Conservation (phyloP, 1,140 invertebrate genomes). For the Asbolus verrucosus region DNA sequence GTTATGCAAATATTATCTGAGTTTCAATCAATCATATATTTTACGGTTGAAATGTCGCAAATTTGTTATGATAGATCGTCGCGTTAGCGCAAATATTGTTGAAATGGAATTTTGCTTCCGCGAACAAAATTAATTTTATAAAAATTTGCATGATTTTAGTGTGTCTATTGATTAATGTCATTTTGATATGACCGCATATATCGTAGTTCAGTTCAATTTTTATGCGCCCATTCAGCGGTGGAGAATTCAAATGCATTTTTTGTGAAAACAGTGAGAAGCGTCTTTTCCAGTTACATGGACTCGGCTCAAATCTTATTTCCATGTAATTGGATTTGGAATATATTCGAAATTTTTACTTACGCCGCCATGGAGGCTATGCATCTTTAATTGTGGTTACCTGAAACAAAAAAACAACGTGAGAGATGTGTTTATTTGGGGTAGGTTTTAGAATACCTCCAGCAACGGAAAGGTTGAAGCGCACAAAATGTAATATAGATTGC, state of each 20-base stretch:
- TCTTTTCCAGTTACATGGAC: conserved; percentile 49
- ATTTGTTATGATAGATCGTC: conserved; percentile 9
- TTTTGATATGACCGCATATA: too few species aligned
- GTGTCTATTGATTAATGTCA: too few species aligned
- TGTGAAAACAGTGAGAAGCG: too few species aligned
- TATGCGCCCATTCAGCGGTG: too few species aligned
- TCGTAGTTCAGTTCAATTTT: too few species aligned
- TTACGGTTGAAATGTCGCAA: conserved; percentile 20
- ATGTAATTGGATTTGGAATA: conserved; percentile 50
- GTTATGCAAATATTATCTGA: conserved; percentile 31
- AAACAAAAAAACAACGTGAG: too few species aligned
- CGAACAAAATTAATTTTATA: too few species aligned
- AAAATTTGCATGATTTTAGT: too few species aligned
- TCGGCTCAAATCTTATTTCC: conserved; percentile 48
- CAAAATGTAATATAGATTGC: conserved; percentile 8
- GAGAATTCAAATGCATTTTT: too few species aligned
- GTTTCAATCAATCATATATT: conserved; percentile 26
- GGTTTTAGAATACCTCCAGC: neutral
- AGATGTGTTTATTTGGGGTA: conserved; percentile 1
- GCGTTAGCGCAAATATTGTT: too few species aligned
- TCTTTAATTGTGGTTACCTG: conserved; percentile 16
- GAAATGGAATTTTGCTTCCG: too few species aligned
- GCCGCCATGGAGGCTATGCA: neutral
- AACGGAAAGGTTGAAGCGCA: neutral
- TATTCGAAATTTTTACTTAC: conserved; percentile 29